Evolutionary conservation across 2,888 invertebrate genomes (phyloP).

Genomic region (Sepiola atlantica): DNA sequence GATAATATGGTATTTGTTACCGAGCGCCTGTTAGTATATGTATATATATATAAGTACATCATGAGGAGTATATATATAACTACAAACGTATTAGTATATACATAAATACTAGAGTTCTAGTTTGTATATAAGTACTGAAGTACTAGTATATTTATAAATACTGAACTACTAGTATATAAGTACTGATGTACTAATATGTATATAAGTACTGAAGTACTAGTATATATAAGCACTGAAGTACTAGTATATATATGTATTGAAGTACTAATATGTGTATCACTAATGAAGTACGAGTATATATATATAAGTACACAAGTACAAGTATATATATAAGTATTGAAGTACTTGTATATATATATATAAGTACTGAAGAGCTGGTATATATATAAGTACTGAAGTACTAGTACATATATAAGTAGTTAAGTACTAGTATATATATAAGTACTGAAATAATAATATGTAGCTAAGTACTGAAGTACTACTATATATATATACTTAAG

Average conservation of each 20-base stretch:
- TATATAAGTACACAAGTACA: not conserved
- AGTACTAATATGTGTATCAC: not conserved
- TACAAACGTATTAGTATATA: not conserved
- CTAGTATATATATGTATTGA: not conserved
- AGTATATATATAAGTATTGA: not conserved
- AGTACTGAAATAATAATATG: no score
- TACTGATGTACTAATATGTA: not conserved
- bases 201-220: no score
- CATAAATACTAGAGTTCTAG: not conserved
- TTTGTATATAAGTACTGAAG: not conserved
- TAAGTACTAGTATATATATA: no score
- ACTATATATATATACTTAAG: no score
- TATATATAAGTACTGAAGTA: no score
- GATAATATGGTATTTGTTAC: no score
- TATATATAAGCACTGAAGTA: not conserved
- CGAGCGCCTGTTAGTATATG: no score
- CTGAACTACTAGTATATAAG: not conserved
- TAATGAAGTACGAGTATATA: not conserved
- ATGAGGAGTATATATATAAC: not conserved
- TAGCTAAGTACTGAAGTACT: no score
- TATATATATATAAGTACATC: no score
- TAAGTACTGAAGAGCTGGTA: not conserved
- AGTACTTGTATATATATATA: not conserved
- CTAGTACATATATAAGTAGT: no score
- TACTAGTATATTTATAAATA: conserved; percentile 8